These are phyloP conservation scores for Monochamus saltuarius DNA, from an alignment of 1,140 invertebrate genomes.

Conservation along the genomic window DNA sequence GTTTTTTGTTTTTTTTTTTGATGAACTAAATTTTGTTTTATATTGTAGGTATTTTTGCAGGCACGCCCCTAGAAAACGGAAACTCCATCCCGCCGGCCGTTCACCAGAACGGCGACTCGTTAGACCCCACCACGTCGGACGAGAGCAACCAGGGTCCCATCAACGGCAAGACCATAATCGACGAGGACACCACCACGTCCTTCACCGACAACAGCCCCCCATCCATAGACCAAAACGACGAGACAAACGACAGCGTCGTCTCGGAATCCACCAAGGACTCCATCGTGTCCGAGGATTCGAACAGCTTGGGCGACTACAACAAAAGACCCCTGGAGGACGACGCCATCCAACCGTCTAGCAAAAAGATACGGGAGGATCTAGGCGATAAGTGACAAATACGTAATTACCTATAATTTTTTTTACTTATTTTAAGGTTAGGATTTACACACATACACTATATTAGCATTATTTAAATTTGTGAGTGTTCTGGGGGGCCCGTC, in stretches of 20 bases:
- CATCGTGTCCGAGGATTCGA: conserved; percentile 24
- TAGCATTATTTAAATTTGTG: conserved; percentile 17
- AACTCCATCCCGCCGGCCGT: conserved; percentile 49
- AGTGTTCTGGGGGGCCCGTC: conserved; percentile 5
- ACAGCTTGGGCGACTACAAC: conserved; percentile 27
- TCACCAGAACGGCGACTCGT: conserved; percentile 59
- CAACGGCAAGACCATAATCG: conserved; percentile 50
- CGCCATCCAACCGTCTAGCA: conserved; percentile 44
- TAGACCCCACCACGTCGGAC: conserved; percentile 55
- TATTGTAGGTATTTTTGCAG: conserved; percentile 41
- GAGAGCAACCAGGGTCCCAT: conserved; percentile 58
- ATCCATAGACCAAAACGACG: conserved; percentile 45
- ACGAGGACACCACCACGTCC: conserved; percentile 65
- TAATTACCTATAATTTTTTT: conserved; percentile 24
- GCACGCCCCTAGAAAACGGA: conserved; percentile 45
- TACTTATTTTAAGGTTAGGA: conserved; percentile 26
- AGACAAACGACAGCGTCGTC: conserved; percentile 48
- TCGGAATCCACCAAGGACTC: conserved; percentile 50
- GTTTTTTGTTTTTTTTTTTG: too few species aligned
- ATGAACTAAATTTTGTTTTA: too few species aligned
- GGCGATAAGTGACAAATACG: conserved; percentile 51
- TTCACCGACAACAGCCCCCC: conserved; percentile 72
- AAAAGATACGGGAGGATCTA: conserved; percentile 49
- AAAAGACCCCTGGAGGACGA: conserved; percentile 47
- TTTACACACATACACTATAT: conserved; percentile 20